Percentiles rank a stretch among this genome's conserved stretches.
Evolutionary conservation across 2,888 invertebrate species (phyloP).

Genomic region (Drosophila villosipedis): DNA sequence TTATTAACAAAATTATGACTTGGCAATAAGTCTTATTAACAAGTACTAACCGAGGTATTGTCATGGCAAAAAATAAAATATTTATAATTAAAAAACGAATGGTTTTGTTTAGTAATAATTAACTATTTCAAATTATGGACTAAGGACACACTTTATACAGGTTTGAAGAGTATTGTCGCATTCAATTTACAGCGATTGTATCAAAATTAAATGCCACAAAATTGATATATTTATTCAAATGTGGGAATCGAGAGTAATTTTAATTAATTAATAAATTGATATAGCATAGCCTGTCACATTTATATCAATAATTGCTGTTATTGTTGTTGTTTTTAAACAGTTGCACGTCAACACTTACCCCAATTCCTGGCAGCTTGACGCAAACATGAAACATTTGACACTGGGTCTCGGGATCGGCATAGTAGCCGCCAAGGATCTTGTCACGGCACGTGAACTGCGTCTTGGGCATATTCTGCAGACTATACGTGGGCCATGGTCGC

Average conservation of each 20-base stretch:
- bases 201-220: not conserved
- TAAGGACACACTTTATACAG: not conserved
- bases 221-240: not conserved
- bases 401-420: slow-evolving; percentile 93
- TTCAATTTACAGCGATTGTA: not conserved
- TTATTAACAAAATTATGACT: not conserved
- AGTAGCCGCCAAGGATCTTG: slow-evolving; percentile 94
- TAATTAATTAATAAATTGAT: not conserved
- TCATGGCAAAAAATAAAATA: not conserved
- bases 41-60: not conserved
- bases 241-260: not conserved
- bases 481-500: slow-evolving; percentile 86
- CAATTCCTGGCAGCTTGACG: slow-evolving; percentile 92
- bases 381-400: slow-evolving; percentile 96
- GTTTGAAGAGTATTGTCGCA: not conserved
- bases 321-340: slow-evolving; percentile 22
- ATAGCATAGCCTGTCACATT: not conserved
- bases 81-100: not conserved
- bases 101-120: not conserved
- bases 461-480: slow-evolving; percentile 87
- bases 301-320: not conserved
- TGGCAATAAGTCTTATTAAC: not conserved
- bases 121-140: not conserved
- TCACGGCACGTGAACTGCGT: slow-evolving; percentile 91
- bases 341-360: slow-evolving; percentile 85